Conservation (phyloP, 2,888 invertebrate species). For the Tetropium fuscum region DNA sequence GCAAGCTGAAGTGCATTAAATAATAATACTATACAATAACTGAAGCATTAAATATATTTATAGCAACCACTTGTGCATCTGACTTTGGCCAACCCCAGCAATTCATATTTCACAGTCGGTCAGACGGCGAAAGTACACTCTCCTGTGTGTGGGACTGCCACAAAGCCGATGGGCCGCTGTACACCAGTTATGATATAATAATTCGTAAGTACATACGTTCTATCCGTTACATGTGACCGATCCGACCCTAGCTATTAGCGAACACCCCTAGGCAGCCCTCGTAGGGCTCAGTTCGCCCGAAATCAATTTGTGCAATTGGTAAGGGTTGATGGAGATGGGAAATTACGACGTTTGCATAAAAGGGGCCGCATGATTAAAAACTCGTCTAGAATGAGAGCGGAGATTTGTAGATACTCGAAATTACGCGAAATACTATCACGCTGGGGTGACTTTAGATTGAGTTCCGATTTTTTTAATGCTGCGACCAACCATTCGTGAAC, state of each 20-base stretch:
- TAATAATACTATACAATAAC: slow-evolving; percentile 58
- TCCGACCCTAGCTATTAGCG: slow-evolving; percentile 53
- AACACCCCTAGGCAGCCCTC: slow-evolving; percentile 31
- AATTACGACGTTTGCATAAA: slow-evolving; percentile 56
- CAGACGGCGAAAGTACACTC: slow-evolving; percentile 25
- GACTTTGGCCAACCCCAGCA: slow-evolving; percentile 61
- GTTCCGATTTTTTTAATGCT: slow-evolving; percentile 6
- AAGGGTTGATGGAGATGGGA: slow-evolving; percentile 55
- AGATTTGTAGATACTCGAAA: slow-evolving; percentile 44
- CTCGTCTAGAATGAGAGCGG: slow-evolving; percentile 47
- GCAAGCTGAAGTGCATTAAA: slow-evolving; percentile 41
- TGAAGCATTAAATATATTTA: slow-evolving; percentile 64
- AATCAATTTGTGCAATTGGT: slow-evolving; percentile 63
- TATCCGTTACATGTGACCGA: slow-evolving; percentile 54
- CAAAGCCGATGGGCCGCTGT: slow-evolving; percentile 18
- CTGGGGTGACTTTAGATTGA: slow-evolving; percentile 18
- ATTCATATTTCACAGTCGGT: slow-evolving; percentile 37
- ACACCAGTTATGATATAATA: slow-evolving; percentile 61
- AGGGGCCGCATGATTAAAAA: slow-evolving; percentile 57
- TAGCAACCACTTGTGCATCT: slow-evolving; percentile 65
- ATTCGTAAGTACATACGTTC: slow-evolving; percentile 58
- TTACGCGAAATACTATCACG: slow-evolving; percentile 29
- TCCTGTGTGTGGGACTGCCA: neutral
- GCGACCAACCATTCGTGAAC: neutral
- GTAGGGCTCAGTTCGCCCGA: slow-evolving; percentile 37